phyloP scores from a whole-genome alignment of 2,797 vertebrate genomes.

The Menidia menidia region DNA sequence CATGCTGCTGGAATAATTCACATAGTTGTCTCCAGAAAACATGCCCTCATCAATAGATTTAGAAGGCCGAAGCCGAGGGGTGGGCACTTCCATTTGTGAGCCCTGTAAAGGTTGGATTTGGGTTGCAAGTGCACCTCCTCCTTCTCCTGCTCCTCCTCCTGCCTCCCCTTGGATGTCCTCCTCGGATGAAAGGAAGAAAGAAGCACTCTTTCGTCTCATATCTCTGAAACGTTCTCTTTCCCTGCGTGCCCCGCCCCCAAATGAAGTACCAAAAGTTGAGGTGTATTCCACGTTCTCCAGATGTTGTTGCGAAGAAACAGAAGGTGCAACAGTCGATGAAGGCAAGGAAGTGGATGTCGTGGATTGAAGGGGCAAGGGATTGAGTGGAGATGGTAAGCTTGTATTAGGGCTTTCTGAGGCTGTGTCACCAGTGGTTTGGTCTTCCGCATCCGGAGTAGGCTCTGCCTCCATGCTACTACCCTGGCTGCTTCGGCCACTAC shows the following conservation, averaged over 20 bases:
- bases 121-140: slow-evolving; percentile 39
- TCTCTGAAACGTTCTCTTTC: slow-evolving; percentile 88
- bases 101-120: slow-evolving; percentile 78
- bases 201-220: slow-evolving; percentile 90
- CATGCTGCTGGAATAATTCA: slow-evolving; percentile 87
- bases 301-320: slow-evolving; percentile 69
- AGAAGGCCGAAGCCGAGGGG: slow-evolving; percentile 89
- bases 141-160: slow-evolving; percentile 63
- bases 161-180: slow-evolving; percentile 84
- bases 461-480: slow-evolving; percentile 92
- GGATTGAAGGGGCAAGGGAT: slow-evolving; percentile 63
- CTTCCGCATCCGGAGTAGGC: slow-evolving; percentile 62
- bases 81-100: slow-evolving; percentile 78
- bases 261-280: slow-evolving; percentile 78
- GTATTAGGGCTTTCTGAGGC: slow-evolving; percentile 58
- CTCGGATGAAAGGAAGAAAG: slow-evolving; percentile 92
- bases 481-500: slow-evolving; percentile 93
- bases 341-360: slow-evolving; percentile 57
- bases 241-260: slow-evolving; percentile 73
- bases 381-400: slow-evolving; percentile 74
- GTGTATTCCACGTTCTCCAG: slow-evolving; percentile 82
- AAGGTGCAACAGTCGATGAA: slow-evolving; percentile 54
- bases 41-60: slow-evolving; percentile 95
- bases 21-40: slow-evolving; percentile 89
- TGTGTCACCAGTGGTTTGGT: slow-evolving; percentile 54